Conservation (phyloP, 2,797 vertebrate species). For the Hyperoplus immaculatus region DNA sequence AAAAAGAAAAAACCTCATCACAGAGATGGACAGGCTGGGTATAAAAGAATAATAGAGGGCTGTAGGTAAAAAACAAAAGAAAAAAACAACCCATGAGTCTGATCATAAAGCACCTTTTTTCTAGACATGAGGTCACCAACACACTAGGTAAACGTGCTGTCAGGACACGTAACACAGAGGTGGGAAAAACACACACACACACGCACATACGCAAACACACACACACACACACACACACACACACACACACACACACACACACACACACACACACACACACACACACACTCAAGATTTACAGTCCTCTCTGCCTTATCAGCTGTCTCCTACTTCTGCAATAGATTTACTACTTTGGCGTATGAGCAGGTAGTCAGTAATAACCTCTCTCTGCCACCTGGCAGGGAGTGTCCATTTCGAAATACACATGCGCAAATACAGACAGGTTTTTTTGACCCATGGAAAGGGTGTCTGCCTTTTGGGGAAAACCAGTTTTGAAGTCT, state of each 20-base stretch:
- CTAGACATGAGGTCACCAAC: constrained; percentile 77
- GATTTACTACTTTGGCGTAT: constrained; percentile 54
- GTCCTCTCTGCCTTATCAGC: constrained; percentile 56
- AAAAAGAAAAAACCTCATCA: constrained; percentile 67
- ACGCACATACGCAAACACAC: no score
- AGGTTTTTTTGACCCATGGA: constrained; percentile 24
- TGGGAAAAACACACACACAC: constrained; percentile 7
- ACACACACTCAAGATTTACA: constrained; percentile 46
- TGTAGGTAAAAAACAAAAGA: constrained; percentile 49
- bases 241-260: no score
- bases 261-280: no score
- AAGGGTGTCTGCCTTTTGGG: constrained; percentile 28
- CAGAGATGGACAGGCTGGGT: constrained; percentile 49
- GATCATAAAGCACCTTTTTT: constrained; percentile 64
- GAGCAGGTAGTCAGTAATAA: constrained; percentile 59
- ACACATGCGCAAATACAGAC: constrained; percentile 7
- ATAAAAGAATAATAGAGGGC: constrained; percentile 37
- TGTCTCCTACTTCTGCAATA: constrained; percentile 48
- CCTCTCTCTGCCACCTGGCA: constrained; percentile 41
- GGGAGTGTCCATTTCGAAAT: constrained; percentile 48
- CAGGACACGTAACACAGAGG: constrained; percentile 54
- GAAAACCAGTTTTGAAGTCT: constrained; percentile 13
- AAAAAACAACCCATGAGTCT: constrained; percentile 36
- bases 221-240: no score
- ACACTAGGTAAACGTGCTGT: constrained; percentile 45